These are phyloP conservation scores for Ganaspis brasiliensis DNA, from an alignment of 2,888 invertebrate genomes.

Conservation along the genomic window DNA sequence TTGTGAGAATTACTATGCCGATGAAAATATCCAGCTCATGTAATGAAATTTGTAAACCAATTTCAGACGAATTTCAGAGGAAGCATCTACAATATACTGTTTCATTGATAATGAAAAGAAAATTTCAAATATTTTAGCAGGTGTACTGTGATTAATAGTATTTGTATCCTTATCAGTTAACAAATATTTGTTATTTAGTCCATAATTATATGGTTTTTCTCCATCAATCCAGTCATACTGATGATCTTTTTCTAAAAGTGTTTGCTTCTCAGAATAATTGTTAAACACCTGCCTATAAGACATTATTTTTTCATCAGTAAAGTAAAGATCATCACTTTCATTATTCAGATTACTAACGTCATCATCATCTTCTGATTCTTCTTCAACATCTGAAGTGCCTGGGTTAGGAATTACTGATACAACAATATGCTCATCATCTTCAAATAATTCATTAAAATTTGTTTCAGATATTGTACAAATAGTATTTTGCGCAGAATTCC, in stretches of 20 bases:
- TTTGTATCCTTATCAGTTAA: background rate
- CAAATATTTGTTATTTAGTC: background rate
- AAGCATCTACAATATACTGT: slow-evolving; percentile 1
- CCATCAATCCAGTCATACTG: slow-evolving; percentile 17
- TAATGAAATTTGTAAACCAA: slow-evolving; percentile 1
- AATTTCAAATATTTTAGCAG: slow-evolving; percentile 25
- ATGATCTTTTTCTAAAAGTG: background rate
- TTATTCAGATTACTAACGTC: background rate
- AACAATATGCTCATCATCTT: too few relatives aligned
- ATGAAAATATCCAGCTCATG: slow-evolving; percentile 21
- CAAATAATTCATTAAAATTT: slow-evolving; percentile 13
- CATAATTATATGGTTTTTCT: slow-evolving; percentile 22
- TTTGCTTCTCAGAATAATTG: slow-evolving; percentile 6
- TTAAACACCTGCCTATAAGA: slow-evolving; percentile 12
- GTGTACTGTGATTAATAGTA: slow-evolving; percentile 4
- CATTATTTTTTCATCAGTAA: slow-evolving; percentile 19
- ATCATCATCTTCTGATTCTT: slow-evolving; percentile 51
- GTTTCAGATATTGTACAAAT: background rate
- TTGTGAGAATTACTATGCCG: slow-evolving; percentile 21
- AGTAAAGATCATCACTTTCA: background rate
- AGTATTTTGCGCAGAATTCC: background rate
- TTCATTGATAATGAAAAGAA: slow-evolving; percentile 23
- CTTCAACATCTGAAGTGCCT: slow-evolving; percentile 51
- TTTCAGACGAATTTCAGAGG: background rate
- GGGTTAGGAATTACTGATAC: slow-evolving; percentile 52